phyloP scores from a whole-genome alignment of 2,888 invertebrate genomes.

The Dusona sp. region DNA sequence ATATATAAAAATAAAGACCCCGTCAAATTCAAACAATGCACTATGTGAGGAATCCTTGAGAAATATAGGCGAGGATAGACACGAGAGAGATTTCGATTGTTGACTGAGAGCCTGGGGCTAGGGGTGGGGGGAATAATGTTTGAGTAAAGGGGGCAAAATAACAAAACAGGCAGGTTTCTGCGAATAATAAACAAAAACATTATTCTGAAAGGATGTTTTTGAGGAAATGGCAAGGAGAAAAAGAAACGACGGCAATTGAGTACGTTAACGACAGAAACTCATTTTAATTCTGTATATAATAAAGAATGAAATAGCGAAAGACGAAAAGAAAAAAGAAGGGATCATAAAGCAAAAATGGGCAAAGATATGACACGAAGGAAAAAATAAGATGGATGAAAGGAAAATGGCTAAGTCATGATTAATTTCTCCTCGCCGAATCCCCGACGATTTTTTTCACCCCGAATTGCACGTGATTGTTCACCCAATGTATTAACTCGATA shows the following conservation, averaged over 20 bases:
- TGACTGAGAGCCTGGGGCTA: neutral
- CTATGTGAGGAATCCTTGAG: neutral
- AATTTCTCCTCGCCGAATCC: slow-evolving; percentile 13
- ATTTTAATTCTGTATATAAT: neutral
- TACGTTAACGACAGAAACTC: slow-evolving; percentile 11
- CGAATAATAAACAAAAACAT: neutral
- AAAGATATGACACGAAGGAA: neutral
- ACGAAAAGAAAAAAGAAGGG: neutral
- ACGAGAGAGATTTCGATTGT: slow-evolving; percentile 24
- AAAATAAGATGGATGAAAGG: slow-evolving; percentile 6
- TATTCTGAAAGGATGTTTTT: neutral
- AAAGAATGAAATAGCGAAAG: neutral
- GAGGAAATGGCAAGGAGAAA: neutral
- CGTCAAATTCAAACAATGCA: neutral
- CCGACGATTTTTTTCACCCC: slow-evolving; percentile 20
- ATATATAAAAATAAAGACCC: neutral
- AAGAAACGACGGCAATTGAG: neutral
- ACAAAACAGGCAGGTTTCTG: neutral
- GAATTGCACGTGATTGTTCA: slow-evolving; percentile 16
- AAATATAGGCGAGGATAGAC: slow-evolving; percentile 8
- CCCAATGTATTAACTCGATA: slow-evolving; percentile 19
- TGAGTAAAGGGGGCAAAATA: neutral
- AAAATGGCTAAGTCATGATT: slow-evolving; percentile 11
- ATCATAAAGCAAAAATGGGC: neutral
- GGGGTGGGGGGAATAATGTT: neutral